Conservation (phyloP, 2,113 vertebrate species). For the Sminthopsis crassicaudata region DNA sequence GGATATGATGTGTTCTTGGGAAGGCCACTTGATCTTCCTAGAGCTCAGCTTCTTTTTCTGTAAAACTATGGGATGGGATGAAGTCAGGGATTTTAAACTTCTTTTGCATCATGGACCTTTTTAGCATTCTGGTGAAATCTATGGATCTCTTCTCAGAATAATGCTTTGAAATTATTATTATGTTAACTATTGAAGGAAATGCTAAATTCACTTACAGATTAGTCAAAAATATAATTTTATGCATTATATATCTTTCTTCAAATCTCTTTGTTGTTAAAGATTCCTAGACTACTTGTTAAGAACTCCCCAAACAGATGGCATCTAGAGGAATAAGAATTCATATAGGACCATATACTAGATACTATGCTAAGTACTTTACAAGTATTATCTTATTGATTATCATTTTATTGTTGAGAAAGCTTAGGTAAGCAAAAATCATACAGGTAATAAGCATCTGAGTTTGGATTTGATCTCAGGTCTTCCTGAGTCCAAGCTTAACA, state of each 20-base stretch:
- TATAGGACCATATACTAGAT: background rate
- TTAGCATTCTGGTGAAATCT: background rate
- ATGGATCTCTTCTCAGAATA: background rate
- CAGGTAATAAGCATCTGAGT: background rate
- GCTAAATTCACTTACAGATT: background rate
- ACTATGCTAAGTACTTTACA: background rate
- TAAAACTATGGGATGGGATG: background rate
- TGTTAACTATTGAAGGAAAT: background rate
- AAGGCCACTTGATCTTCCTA: background rate
- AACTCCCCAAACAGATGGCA: background rate
- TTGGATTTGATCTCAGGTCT: background rate
- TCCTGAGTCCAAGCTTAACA: background rate
- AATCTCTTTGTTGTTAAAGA: background rate
- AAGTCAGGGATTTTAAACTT: background rate
- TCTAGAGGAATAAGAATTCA: background rate
- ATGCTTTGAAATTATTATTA: background rate
- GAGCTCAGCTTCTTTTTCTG: background rate
- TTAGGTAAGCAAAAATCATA: background rate
- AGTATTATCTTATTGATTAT: background rate
- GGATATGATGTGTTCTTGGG: background rate
- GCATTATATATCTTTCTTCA: background rate
- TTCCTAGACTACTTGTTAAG: background rate
- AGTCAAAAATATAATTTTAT: background rate
- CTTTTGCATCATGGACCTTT: background rate
- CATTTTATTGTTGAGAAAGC: background rate